A percentile compares a stretch with the other conserved stretches of the same genome.
phyloP scores from a whole-genome alignment of 2,888 invertebrate species.

The Siphonodentalium dalli region DNA sequence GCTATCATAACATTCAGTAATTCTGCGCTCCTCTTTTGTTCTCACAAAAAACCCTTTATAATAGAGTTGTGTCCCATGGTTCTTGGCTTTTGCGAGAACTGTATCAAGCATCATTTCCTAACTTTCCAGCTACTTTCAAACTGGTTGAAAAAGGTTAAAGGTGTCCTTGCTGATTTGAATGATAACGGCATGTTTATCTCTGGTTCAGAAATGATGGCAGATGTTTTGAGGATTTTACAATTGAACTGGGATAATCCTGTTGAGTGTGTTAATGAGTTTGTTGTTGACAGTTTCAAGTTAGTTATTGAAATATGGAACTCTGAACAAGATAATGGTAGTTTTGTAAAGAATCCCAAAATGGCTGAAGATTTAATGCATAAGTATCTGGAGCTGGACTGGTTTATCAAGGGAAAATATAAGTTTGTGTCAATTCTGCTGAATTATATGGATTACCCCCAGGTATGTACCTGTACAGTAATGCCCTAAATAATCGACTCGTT shows the following conservation, averaged over 20 bases:
- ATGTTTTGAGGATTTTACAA: constrained; percentile 45
- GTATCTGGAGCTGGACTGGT: constrained; percentile 41
- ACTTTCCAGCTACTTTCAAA: constrained; percentile 26
- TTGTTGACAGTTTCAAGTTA: constrained; percentile 37
- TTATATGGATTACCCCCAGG: constrained; percentile 37
- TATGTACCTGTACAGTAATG: constrained; percentile 29
- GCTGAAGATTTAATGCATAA: constrained; percentile 24
- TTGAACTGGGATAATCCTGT: constrained; percentile 58
- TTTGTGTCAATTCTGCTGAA: constrained; percentile 43
- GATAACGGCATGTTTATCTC: too few relatives aligned
- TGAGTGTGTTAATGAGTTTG: constrained; percentile 53
- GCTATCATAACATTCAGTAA: too few relatives aligned
- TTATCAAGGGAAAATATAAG: constrained; percentile 52
- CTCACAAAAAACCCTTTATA: constrained; percentile 12
- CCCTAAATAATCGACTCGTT: too few relatives aligned
- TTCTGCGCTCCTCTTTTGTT: too few relatives aligned
- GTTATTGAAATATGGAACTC: constrained; percentile 39
- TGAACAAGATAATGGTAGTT: constrained; percentile 7
- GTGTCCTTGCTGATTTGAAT: too few relatives aligned
- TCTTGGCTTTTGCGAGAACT: constrained; percentile 7
- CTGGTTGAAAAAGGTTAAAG: constrained; percentile 23
- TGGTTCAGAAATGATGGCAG: constrained; percentile 19
- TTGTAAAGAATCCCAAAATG: constrained; percentile 19
- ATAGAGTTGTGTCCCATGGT: constrained; percentile 15
- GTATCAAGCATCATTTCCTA: constrained; percentile 18